phyloP scores from a whole-genome alignment of 2,888 invertebrate species.

The Eupithecia inturbata region DNA sequence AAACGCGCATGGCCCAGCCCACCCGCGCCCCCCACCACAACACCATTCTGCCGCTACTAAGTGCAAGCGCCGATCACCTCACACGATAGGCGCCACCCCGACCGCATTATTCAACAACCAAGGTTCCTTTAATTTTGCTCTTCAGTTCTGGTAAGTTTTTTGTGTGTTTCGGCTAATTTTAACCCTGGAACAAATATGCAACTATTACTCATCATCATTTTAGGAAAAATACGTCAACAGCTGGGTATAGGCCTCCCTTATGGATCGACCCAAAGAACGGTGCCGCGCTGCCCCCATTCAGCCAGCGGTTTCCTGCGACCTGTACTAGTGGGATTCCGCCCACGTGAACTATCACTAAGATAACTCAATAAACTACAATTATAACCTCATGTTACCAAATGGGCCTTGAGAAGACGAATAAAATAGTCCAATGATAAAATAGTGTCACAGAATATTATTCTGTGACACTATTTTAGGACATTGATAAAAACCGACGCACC shows the following conservation, averaged over 20 bases:
- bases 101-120: constrained; percentile 72
- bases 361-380: not conserved
- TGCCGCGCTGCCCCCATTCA: not conserved
- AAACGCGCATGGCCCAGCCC: constrained; percentile 75
- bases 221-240: not conserved
- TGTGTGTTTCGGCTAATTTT: constrained; percentile 1
- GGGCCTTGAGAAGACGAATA: not conserved
- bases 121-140: constrained; percentile 47
- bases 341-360: not conserved
- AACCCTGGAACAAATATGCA: constrained; percentile 37
- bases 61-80: constrained; percentile 68
- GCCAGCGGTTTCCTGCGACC: not conserved
- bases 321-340: not conserved
- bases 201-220: not conserved
- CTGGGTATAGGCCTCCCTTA: not conserved
- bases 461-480: constrained; percentile 31
- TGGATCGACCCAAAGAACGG: not conserved
- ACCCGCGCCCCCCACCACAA: constrained; percentile 71
- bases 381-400: not conserved
- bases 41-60: constrained; percentile 73
- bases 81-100: constrained; percentile 73
- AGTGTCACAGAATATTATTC: too few relatives aligned
- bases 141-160: constrained; percentile 48
- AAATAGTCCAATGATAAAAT: too few relatives aligned
- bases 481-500: constrained; percentile 47